These are phyloP conservation scores for Gymnoscelis rufifasciata DNA, from an alignment of 2,888 invertebrate species.

Conservation along the genomic window DNA sequence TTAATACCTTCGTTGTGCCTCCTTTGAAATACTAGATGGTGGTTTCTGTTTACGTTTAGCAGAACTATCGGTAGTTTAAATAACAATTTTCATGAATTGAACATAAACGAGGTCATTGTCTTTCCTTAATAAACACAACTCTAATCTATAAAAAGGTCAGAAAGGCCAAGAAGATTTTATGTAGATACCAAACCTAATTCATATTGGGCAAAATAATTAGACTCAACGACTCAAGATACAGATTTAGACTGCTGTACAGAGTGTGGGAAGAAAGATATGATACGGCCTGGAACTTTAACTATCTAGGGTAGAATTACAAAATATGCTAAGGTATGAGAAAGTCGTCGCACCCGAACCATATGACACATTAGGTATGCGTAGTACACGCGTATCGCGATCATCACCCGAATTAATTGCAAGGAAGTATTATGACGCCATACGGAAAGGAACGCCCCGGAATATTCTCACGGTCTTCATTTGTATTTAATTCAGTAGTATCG, in stretches of 20 bases:
- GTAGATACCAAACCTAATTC: neutral
- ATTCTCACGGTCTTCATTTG: constrained; percentile 58
- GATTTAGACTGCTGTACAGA: constrained; percentile 1
- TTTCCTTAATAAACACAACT: constrained; percentile 20
- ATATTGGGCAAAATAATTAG: neutral
- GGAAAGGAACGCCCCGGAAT: constrained; percentile 45
- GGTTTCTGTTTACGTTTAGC: too few relatives aligned
- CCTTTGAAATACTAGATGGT: neutral
- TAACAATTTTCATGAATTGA: neutral
- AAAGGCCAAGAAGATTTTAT: constrained; percentile 26
- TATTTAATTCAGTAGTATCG: constrained; percentile 24
- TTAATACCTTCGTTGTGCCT: neutral
- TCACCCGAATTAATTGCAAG: constrained; percentile 73
- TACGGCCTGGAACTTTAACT: constrained; percentile 24
- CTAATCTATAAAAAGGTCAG: constrained; percentile 33
- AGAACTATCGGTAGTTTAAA: too few relatives aligned
- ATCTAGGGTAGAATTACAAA: constrained; percentile 30
- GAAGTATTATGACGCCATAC: constrained; percentile 66
- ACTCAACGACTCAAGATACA: too few relatives aligned
- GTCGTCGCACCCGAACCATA: constrained; percentile 46
- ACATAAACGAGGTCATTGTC: constrained; percentile 2
- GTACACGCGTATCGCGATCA: constrained; percentile 63
- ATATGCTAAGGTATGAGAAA: constrained; percentile 57
- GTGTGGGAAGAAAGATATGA: constrained; percentile 22
- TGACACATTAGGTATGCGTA: constrained; percentile 66